These are phyloP conservation scores for Ptyas mucosa DNA, from an alignment of 2,113 vertebrate species.

Conservation along the genomic window DNA sequence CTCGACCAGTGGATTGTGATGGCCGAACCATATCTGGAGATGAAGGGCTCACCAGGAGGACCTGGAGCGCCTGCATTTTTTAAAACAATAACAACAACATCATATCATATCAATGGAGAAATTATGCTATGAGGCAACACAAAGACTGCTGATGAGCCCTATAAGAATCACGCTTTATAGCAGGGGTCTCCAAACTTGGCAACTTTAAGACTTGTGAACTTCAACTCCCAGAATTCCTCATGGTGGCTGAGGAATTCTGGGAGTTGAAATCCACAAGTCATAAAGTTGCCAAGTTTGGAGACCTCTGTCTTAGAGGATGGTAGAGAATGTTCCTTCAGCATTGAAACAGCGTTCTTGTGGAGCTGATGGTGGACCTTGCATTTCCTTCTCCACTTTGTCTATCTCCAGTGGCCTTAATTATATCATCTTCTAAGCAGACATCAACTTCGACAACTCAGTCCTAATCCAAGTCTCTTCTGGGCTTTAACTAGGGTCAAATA, in stretches of 20 bases:
- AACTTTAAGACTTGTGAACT: neutral
- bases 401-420: neutral
- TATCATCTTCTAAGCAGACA: neutral
- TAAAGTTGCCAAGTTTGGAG: neutral
- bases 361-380: neutral
- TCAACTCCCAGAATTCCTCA: neutral
- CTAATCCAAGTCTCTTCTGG: neutral
- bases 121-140: neutral
- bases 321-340: neutral
- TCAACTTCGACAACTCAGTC: neutral
- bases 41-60: conserved; percentile 89
- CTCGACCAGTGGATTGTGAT: conserved; percentile 96
- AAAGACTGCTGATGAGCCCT: neutral
- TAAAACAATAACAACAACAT: neutral
- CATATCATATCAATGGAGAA: accelerated
- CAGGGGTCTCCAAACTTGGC: neutral
- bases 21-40: conserved; percentile 86
- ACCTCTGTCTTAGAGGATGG: neutral
- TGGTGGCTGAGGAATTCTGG: neutral
- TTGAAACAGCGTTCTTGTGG: neutral
- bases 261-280: neutral
- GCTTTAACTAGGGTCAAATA: neutral
- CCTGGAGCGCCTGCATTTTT: conserved; percentile 84
- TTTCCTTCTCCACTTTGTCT: neutral
- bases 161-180: neutral